Base-by-base conservation (phyloP, 1,140 invertebrate species). In the Aphaenogaster ashmeadi region DNA sequence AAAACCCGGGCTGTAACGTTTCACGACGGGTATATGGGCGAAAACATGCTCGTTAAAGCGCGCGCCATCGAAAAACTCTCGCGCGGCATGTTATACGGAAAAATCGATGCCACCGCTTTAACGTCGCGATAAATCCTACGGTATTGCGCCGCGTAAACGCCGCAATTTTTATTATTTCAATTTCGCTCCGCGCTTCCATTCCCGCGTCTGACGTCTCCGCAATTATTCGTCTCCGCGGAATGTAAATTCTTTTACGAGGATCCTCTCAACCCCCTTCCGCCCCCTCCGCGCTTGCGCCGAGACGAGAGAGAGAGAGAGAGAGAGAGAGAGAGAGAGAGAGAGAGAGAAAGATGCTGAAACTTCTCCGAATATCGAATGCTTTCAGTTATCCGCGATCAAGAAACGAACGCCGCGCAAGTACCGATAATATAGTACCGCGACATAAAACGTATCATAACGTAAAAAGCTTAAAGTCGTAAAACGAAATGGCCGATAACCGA, bases 121-220 rank as follows among this genome's bases (percentile, higher is more conserved):
- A 74, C 80, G 69, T 84, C 80, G 80, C 69, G 69, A 84, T 84
- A 84, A 84, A 84, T 84, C 80, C 80, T 84, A 67, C 56, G 66
- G 54, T 84, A 84, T 84, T 62, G 69, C 80, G 54, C 33, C 67
- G 69, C 69, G 80, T 84, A 84, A 74, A 84, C 54, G 80, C 80
- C 80, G 69, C 80, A 84, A 84, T 84, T 84, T 84, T 84, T 84
- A 84, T 84, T 74, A 84, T 84, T 84, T 84, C 80, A 84, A 84
- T 84, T 74, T 84, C 52, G 50, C 47, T 18, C 36, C 21, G 52
- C 52, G 66, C 33, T 72, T 36, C 66, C 21, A 58, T 3, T 6
- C 52, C 18, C 67, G 15, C 67, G 67, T 58, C 52, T 41, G 80
- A 60, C 67, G 54, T 84, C 54, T 27, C 50, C 67, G 67, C 79